A percentile compares a stretch with the other conserved stretches of the same genome.
Conservation (phyloP, 2,797 vertebrate genomes). For the Arrhamphus sclerolepis region DNA sequence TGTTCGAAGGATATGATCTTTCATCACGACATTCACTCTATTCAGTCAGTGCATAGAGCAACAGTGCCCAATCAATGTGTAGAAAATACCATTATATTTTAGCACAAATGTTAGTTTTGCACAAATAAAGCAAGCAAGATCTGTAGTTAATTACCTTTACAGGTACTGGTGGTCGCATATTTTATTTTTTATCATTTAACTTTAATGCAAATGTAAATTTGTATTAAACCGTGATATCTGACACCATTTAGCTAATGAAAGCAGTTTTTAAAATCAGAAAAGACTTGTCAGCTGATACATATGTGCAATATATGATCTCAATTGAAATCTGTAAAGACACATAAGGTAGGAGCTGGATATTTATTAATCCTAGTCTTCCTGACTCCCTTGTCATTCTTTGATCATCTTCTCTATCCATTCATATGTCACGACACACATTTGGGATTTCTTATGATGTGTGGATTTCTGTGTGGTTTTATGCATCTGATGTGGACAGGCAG, state of each 20-base stretch:
- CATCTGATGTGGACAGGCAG: slow-evolving; percentile 24
- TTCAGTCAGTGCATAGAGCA: no score
- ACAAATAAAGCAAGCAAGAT: background rate
- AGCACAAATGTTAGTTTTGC: no score
- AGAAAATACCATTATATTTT: no score
- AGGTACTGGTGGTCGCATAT: slow-evolving; percentile 2
- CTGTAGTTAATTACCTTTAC: background rate
- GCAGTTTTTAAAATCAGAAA: no score
- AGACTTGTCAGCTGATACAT: background rate
- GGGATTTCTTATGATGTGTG: background rate
- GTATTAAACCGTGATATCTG: no score
- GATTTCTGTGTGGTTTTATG: slow-evolving; percentile 8
- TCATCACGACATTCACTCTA: no score
- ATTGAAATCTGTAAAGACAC: slow-evolving; percentile 1
- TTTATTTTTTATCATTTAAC: background rate
- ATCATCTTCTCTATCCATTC: background rate
- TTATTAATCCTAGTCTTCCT: no score
- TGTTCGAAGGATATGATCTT: no score
- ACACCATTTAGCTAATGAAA: no score
- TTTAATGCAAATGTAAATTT: background rate
- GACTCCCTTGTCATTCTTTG: background rate
- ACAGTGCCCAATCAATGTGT: no score
- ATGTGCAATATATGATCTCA: background rate
- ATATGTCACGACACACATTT: background rate
- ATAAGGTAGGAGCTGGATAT: background rate